These are phyloP conservation scores for Cheilosia urbana DNA, from an alignment of 2,888 invertebrate genomes.

Conservation along the genomic window DNA sequence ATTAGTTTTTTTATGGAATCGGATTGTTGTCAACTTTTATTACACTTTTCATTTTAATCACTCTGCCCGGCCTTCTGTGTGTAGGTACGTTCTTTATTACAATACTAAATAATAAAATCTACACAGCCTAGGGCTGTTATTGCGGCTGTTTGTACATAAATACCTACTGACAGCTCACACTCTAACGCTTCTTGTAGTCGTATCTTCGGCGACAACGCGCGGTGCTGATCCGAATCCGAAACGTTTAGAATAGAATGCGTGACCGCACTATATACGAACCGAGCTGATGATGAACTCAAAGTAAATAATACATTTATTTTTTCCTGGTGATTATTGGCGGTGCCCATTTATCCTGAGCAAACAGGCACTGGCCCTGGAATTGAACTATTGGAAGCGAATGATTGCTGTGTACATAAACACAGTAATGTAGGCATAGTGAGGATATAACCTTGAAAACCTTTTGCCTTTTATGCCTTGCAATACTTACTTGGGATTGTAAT, in stretches of 20 bases:
- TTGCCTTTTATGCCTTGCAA: conserved; percentile 8
- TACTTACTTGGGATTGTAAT: background rate
- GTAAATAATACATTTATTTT: conserved; percentile 34
- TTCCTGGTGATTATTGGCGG: conserved; percentile 21
- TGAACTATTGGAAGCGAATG: conserved; percentile 4
- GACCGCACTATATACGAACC: background rate
- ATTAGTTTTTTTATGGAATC: conserved; percentile 14
- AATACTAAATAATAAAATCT: conserved; percentile 41
- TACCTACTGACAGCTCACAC: conserved; percentile 2
- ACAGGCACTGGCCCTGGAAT: background rate
- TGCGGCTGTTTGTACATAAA: conserved; percentile 9
- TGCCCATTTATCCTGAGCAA: background rate
- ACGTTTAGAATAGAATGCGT: conserved; percentile 37
- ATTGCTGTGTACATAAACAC: background rate
- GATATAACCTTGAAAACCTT: conserved; percentile 8
- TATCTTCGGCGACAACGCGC: background rate
- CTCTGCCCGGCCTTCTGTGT: conserved; percentile 24
- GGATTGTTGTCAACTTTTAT: conserved; percentile 58
- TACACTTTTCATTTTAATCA: conserved; percentile 55
- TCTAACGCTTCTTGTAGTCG: background rate
- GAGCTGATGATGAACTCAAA: conserved; percentile 43
- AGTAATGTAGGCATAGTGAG: background rate
- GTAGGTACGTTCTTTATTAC: conserved; percentile 31
- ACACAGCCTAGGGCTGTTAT: conserved; percentile 22
- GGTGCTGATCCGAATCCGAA: background rate